Evolutionary conservation across 2,113 vertebrate genomes (phyloP).

Genomic region (rat (Rattus norvegicus)): DNA sequence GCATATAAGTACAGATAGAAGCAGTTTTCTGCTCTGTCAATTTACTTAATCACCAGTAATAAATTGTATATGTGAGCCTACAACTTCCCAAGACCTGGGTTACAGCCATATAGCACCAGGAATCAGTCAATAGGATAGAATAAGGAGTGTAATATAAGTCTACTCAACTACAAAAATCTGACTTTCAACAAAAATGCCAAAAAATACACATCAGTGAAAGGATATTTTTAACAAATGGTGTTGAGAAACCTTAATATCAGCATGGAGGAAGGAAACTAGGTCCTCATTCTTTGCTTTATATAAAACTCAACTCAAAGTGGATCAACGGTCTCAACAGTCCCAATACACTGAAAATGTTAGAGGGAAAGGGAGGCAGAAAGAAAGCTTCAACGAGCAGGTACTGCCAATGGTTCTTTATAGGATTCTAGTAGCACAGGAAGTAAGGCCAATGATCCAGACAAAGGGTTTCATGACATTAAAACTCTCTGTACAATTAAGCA

Average conservation of each 20-base stretch:
- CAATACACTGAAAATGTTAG: background rate
- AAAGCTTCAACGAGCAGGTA: background rate
- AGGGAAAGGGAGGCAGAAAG: background rate
- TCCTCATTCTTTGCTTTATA: background rate
- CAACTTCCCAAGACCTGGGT: background rate
- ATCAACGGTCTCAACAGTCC: background rate
- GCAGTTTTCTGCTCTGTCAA: background rate
- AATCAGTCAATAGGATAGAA: background rate
- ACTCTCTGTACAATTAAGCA: background rate
- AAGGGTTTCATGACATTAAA: background rate
- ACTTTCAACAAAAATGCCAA: background rate
- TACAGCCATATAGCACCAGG: background rate
- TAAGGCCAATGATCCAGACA: background rate
- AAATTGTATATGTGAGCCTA: background rate
- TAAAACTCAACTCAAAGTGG: background rate
- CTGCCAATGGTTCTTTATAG: background rate
- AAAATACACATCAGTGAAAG: background rate
- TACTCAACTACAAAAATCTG: background rate
- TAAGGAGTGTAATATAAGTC: background rate
- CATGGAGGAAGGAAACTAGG: background rate
- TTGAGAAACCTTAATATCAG: background rate
- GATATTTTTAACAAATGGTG: background rate
- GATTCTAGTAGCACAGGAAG: background rate
- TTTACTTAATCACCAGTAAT: background rate
- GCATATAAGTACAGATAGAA: too few relatives aligned